Evolutionary conservation across 1,140 invertebrate genomes (phyloP).

Genomic region (Prorops nasuta): DNA sequence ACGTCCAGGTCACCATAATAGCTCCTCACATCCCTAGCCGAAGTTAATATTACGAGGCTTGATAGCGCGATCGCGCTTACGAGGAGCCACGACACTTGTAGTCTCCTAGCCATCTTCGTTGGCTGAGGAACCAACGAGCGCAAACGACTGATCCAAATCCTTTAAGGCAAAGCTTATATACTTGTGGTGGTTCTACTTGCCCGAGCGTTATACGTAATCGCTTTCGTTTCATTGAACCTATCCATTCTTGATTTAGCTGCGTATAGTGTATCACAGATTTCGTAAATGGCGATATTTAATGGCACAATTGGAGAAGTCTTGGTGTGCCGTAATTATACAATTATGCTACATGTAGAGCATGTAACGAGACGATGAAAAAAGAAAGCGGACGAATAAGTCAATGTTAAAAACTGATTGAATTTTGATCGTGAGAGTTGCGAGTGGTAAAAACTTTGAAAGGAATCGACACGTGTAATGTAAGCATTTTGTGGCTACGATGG

Average conservation of each 20-base stretch:
- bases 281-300: constrained; percentile 15
- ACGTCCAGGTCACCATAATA: constrained; percentile 41
- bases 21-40: constrained; percentile 21
- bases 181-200: constrained; percentile 16
- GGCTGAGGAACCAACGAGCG: constrained; percentile 25
- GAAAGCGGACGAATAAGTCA: neutral
- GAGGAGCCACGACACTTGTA: constrained; percentile 12
- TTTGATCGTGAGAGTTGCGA: neutral
- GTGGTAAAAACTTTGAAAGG: no score
- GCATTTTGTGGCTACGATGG: no score
- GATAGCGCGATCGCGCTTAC: constrained; percentile 20
- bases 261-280: no score
- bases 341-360: no score
- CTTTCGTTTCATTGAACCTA: constrained; percentile 28
- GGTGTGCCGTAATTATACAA: neutral
- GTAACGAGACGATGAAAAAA: no score
- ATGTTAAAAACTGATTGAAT: neutral
- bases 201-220: constrained; percentile 30
- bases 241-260: constrained; percentile 11
- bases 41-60: constrained; percentile 15
- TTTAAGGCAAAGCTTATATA: constrained; percentile 38
- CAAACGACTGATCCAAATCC: constrained; percentile 29
- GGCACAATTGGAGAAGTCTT: neutral
- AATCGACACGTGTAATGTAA: no score
- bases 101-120: constrained; percentile 26